Conservation (phyloP, 2,797 vertebrate genomes). For the Aphelocoma californica region DNA sequence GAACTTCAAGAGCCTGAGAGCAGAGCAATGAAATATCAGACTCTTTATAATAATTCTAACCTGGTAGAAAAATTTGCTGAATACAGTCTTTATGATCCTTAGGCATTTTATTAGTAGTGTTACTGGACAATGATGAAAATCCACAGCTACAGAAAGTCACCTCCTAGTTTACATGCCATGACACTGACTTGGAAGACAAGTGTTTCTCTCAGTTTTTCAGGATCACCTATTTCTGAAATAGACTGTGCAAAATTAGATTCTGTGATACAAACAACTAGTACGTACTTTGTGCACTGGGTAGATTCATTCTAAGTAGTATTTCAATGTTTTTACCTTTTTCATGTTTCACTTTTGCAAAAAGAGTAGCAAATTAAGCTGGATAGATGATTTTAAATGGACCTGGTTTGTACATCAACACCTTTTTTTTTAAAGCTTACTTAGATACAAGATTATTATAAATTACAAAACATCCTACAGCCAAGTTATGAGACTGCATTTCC, state of each 20-base stretch:
- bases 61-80: slow-evolving; percentile 28
- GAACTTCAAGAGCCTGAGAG: background rate
- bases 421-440: background rate
- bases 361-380: background rate
- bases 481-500: background rate
- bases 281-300: background rate
- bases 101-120: background rate
- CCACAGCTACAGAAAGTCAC: background rate
- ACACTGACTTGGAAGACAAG: background rate
- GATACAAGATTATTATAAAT: background rate
- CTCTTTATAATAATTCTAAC: background rate
- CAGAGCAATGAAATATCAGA: background rate
- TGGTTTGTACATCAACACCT: background rate
- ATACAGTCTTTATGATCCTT: background rate
- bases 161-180: background rate
- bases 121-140: slow-evolving; percentile 24
- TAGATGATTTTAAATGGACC: background rate
- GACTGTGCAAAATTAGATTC: background rate
- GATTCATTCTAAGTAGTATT: background rate
- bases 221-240: background rate
- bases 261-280: background rate
- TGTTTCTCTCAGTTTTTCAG: background rate
- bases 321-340: background rate
- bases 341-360: background rate
- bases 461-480: background rate